Evolutionary conservation across 2,888 invertebrate genomes (phyloP).

Genomic region (Dichetophora obliterata): DNA sequence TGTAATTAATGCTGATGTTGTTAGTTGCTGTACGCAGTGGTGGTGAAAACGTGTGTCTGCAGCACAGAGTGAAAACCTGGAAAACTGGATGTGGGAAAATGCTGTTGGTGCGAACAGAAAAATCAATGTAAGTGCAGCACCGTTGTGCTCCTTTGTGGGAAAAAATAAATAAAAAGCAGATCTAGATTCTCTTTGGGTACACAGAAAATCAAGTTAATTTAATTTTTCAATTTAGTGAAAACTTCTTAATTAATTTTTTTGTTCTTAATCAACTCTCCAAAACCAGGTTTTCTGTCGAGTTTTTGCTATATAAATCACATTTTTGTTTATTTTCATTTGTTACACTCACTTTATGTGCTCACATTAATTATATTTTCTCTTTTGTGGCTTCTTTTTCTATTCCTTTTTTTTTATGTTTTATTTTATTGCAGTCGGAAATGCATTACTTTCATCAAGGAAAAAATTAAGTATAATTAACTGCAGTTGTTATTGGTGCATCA

Average conservation of each 20-base stretch:
- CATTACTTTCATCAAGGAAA: not conserved
- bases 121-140: slow-evolving; percentile 18
- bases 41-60: slow-evolving; percentile 7
- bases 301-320: no score
- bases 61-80: not conserved
- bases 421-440: not conserved
- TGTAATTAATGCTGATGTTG: no score
- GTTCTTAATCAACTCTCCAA: no score
- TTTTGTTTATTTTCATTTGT: no score
- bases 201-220: not conserved
- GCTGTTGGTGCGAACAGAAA: slow-evolving; percentile 5
- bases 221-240: not conserved
- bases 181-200: not conserved
- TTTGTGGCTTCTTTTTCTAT: not conserved
- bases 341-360: not conserved
- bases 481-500: not conserved
- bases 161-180: not conserved
- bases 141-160: not conserved
- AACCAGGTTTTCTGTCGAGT: no score
- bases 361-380: not conserved
- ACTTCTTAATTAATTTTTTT: no score
- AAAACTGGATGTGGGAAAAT: slow-evolving; percentile 10
- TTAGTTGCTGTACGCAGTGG: not conserved
- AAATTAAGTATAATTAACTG: not conserved
- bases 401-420: not conserved